phyloP scores from a whole-genome alignment of 2,113 vertebrate species.

The Melanotaenia duboulayi region DNA sequence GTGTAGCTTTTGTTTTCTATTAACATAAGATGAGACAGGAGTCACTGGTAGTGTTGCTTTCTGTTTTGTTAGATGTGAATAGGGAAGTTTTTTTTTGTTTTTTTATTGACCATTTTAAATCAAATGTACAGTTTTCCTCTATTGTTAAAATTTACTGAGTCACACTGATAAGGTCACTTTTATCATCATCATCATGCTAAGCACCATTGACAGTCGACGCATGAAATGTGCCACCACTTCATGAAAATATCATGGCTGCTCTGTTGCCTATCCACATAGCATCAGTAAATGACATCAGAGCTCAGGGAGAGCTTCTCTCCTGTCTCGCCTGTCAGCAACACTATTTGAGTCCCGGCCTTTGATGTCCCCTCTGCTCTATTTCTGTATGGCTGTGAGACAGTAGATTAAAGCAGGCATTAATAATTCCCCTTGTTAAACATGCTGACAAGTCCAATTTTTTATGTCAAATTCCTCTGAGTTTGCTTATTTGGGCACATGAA shows the following conservation, averaged over 20 bases:
- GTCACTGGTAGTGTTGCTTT: too few relatives aligned
- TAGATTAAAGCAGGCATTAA: slow-evolving; percentile 73
- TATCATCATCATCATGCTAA: slow-evolving; percentile 23
- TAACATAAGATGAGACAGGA: too few relatives aligned
- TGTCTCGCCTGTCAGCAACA: slow-evolving; percentile 59
- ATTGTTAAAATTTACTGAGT: not conserved
- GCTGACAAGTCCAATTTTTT: slow-evolving; percentile 43
- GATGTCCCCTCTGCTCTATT: slow-evolving; percentile 74
- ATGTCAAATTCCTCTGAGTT: slow-evolving; percentile 43
- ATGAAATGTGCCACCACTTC: slow-evolving; percentile 46
- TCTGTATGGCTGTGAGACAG: slow-evolving; percentile 60
- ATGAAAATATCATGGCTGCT: slow-evolving; percentile 43
- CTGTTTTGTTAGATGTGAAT: not conserved
- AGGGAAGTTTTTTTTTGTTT: not conserved
- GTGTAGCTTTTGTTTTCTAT: too few relatives aligned
- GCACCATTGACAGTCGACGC: slow-evolving; percentile 29
- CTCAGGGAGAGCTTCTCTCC: slow-evolving; percentile 37
- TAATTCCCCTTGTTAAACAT: slow-evolving; percentile 71
- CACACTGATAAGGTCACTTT: not conserved
- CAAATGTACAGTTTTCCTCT: not conserved
- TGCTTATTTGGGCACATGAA: slow-evolving; percentile 39
- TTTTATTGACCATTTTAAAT: not conserved
- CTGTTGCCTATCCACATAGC: slow-evolving; percentile 48
- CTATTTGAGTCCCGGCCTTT: slow-evolving; percentile 64
- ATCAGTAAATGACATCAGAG: slow-evolving; percentile 62